Conservation (phyloP, 35 echinoderm and acorn worm genomes). For the Apostichopus japonicus region DNA sequence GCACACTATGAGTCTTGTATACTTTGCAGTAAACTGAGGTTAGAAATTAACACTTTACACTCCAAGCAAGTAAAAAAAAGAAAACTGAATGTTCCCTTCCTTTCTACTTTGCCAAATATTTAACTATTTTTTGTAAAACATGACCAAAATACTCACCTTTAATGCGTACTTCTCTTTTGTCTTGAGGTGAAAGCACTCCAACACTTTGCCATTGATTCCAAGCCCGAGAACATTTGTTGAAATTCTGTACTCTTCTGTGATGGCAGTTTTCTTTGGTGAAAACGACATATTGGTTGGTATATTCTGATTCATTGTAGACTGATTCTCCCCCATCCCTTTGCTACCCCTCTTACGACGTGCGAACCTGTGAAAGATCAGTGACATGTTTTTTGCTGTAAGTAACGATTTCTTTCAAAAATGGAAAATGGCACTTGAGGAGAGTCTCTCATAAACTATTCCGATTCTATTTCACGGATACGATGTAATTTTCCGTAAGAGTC, state of each 20-base stretch:
- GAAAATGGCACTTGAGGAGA: not conserved
- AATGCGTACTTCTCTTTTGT: slow-evolving; percentile 86
- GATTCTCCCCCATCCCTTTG: slow-evolving; percentile 85
- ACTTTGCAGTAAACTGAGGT: too few species aligned
- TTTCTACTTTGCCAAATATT: too few species aligned
- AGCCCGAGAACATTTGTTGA: slow-evolving; percentile 88
- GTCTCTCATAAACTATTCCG: not conserved
- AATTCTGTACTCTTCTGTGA: slow-evolving; percentile 89
- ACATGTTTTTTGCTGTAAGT: slow-evolving; percentile 2
- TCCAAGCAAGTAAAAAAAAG: not conserved
- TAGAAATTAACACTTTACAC: not conserved
- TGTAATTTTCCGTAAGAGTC: not conserved
- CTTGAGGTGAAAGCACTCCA: slow-evolving; percentile 83
- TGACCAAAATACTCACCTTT: slow-evolving; percentile 70
- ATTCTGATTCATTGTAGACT: slow-evolving; percentile 69
- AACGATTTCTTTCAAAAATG: not conserved
- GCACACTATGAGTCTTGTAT: too few species aligned
- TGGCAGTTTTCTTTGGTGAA: slow-evolving; percentile 75
- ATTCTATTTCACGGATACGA: not conserved
- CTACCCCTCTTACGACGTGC: slow-evolving; percentile 12
- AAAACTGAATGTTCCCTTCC: not conserved
- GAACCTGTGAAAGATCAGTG: slow-evolving; percentile 55
- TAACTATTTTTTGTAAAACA: too few species aligned
- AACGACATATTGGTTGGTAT: slow-evolving; percentile 54
- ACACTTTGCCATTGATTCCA: slow-evolving; percentile 97